Evolutionary conservation across 2,113 vertebrate genomes (phyloP).

Genomic region (Thinocorus orbignyianus): DNA sequence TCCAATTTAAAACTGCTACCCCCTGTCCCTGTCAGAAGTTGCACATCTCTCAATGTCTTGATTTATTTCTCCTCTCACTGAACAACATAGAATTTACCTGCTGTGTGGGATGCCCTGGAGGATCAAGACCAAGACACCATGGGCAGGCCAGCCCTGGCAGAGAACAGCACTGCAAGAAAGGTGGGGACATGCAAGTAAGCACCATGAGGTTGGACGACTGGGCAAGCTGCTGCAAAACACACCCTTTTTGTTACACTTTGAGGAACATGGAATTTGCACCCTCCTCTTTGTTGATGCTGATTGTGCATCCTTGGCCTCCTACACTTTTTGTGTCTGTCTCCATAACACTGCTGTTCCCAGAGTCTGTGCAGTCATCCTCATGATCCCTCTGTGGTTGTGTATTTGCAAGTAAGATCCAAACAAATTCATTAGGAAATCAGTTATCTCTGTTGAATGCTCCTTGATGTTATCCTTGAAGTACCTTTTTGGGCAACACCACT

Average conservation of each 20-base stretch:
- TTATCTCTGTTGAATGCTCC: neutral
- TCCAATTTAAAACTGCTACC: too few species aligned
- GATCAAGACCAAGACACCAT: neutral
- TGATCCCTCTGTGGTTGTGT: neutral
- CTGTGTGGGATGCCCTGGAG: fast-evolving
- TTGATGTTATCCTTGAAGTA: neutral
- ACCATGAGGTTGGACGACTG: fast-evolving
- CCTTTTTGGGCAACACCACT: neutral
- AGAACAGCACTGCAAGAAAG: neutral
- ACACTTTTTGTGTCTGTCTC: neutral
- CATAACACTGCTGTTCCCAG: neutral
- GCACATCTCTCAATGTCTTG: neutral
- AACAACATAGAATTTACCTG: neutral
- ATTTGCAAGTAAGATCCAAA: neutral
- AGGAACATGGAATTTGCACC: neutral
- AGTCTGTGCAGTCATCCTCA: neutral
- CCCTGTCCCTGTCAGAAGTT: neutral
- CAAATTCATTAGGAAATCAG: neutral
- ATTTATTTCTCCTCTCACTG: neutral
- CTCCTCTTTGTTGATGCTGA: neutral
- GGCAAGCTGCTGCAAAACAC: neutral
- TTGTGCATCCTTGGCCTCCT: neutral
- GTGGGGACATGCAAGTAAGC: neutral
- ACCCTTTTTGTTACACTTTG: neutral
- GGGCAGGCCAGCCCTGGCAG: neutral